Base-by-base conservation (phyloP, 1,140 invertebrate species). In the Calliopsis andreniformis region DNA sequence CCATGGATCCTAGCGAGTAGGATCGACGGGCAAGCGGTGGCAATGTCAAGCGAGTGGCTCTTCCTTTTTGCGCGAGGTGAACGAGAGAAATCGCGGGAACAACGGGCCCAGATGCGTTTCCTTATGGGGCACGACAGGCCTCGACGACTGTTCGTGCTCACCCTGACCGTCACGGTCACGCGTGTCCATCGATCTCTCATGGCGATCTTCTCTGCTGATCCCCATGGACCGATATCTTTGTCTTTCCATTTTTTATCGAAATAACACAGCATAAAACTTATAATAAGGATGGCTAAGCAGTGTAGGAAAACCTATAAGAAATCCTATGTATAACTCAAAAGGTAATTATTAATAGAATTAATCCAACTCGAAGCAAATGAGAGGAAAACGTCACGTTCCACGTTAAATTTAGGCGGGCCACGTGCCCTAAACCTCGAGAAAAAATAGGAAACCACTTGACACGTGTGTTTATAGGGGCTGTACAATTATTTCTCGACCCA, bases 61-160 rank as follows among this genome's bases (percentile, higher is more conserved):
- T 79, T 30, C 61, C 70, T 86, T 79, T 85, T 85, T 82, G 45
- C 62, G 39, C 78, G 73, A 81, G 82, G 82, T 84, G 51, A 87
- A 87, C 82, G 62, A 73, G 83, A 68, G 64, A 68, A 53, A 67
- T 67, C 62, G 32, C 56, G 49, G 53, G 67, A 69, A 45, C 20
- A 56, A n/a, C 16, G 35, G 43, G 58, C 23, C 59, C 59, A 28
- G 73, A 76, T 70, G 49, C 63, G 76, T 82, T 85, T 79, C 86
- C 86, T 87, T 87, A 86, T 86, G 78, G 49, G 82, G 79, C 5
- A 12, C 32, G 66, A 42, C 25, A 70, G 80, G 75, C 78, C 80
- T 87, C 80, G 78, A 58, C 55, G 23, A 62, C 1, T 43, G 32
- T 53, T 73, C 25, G 51, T 67, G 51, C 56, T 63, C 67, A 20